phyloP scores from a whole-genome alignment of 2,113 vertebrate genomes.

The Aldabrachelys gigantea region DNA sequence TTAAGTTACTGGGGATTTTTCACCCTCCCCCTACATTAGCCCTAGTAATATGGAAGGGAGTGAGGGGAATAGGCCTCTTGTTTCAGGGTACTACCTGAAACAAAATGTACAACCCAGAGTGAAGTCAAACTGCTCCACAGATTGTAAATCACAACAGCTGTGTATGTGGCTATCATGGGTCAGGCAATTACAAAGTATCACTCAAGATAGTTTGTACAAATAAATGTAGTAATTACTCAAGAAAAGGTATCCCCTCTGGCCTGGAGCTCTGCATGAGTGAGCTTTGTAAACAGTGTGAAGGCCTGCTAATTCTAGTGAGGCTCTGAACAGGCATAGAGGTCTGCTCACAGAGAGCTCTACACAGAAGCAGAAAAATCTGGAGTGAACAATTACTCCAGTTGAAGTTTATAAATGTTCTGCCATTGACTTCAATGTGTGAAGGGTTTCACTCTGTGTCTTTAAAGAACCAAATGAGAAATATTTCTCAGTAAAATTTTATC shows the following conservation, averaged over 20 bases:
- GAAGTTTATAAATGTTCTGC: neutral
- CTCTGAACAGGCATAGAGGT: neutral
- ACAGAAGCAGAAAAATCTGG: neutral
- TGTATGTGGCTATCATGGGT: neutral
- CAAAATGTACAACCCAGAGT: neutral
- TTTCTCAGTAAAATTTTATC: neutral
- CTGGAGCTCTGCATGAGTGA: neutral
- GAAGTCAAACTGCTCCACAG: neutral
- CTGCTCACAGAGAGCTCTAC: neutral
- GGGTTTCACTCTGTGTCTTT: neutral
- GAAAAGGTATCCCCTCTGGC: neutral
- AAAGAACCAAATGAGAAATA: neutral
- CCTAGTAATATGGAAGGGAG: no score
- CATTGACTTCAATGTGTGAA: neutral
- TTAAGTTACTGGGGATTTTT: neutral
- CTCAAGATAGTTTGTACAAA: neutral
- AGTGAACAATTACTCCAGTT: neutral
- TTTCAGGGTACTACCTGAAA: neutral
- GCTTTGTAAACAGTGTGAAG: neutral
- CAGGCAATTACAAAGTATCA: neutral
- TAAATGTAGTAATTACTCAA: neutral
- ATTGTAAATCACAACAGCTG: neutral
- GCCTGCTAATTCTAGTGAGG: neutral
- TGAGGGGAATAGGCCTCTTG: neutral
- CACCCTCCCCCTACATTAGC: neutral